phyloP scores from a whole-genome alignment of 2,888 invertebrate species.

The Theristus sp. region DNA sequence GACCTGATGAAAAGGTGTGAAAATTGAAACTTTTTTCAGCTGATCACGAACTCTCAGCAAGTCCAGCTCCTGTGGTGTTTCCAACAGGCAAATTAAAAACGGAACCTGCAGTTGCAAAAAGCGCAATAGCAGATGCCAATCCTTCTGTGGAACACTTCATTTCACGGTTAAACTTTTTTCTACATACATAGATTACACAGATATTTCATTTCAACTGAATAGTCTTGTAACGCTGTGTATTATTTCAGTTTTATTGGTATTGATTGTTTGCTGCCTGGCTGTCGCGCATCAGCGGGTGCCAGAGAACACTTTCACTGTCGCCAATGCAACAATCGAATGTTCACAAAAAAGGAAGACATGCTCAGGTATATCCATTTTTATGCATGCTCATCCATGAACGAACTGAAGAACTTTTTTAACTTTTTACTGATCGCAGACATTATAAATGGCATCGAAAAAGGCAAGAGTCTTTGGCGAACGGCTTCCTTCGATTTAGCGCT shows the following conservation, averaged over 20 bases:
- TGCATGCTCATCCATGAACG: background rate
- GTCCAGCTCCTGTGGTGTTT: too few relatives aligned
- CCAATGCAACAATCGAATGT: conserved; percentile 55
- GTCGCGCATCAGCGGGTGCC: background rate
- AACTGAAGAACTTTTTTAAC: background rate
- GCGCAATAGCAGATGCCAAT: background rate
- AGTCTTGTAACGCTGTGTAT: background rate
- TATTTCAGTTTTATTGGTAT: background rate
- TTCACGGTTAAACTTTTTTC: background rate
- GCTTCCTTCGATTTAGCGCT: conserved; percentile 81
- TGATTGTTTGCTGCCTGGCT: background rate
- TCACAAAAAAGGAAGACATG: conserved; percentile 95
- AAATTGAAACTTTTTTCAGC: too few relatives aligned
- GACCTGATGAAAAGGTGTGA: too few relatives aligned
- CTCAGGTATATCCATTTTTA: background rate
- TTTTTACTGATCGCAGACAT: conserved; percentile 42
- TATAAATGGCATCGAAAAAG: conserved; percentile 97
- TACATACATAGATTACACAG: too few relatives aligned
- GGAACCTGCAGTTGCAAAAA: background rate
- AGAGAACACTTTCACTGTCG: conserved; percentile 79
- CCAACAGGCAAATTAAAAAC: too few relatives aligned
- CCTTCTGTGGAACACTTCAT: background rate
- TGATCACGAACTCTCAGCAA: too few relatives aligned
- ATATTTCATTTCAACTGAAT: too few relatives aligned
- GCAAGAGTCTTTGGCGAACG: conserved; percentile 83